These are phyloP conservation scores for Zaprionus bogoriensis DNA, from an alignment of 2,888 invertebrate genomes.

Conservation along the genomic window DNA sequence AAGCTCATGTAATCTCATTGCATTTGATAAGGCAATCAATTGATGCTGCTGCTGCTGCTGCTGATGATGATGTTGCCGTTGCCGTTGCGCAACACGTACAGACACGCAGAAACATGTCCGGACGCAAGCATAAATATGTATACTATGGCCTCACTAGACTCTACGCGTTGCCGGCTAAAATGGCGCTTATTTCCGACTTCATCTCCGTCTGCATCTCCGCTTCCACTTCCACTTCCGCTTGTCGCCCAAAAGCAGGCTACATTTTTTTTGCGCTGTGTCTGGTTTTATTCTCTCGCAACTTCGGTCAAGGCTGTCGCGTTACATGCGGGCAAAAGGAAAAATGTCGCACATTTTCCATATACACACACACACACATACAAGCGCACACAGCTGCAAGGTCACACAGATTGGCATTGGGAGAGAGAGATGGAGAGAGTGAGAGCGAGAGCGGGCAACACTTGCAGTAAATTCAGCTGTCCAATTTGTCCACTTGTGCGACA, in stretches of 20 bases:
- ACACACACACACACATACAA: slow-evolving; percentile 14
- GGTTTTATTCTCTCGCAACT: slow-evolving; percentile 9
- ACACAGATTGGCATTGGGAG: background rate
- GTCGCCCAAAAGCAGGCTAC: slow-evolving; percentile 26
- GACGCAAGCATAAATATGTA: background rate
- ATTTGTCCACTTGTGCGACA: slow-evolving; percentile 37
- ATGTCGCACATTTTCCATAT: slow-evolving; percentile 23
- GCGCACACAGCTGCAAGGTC: slow-evolving; percentile 30
- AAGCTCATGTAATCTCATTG: slow-evolving; percentile 12
- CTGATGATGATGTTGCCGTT: background rate
- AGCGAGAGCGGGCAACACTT: slow-evolving; percentile 7
- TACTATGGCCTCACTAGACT: background rate
- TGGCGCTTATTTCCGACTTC: slow-evolving; percentile 25
- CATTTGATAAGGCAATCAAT: slow-evolving; percentile 24
- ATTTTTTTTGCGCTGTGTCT: slow-evolving; percentile 23
- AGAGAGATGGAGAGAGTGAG: background rate
- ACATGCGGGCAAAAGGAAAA: slow-evolving; percentile 27
- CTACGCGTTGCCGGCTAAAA: slow-evolving; percentile 1
- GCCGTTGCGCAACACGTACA: background rate
- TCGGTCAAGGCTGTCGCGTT: slow-evolving; percentile 60
- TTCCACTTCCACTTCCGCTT: slow-evolving; percentile 26
- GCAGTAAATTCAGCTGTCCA: slow-evolving; percentile 35
- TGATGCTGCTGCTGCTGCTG: slow-evolving; percentile 17
- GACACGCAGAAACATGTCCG: background rate
- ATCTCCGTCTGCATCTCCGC: background rate